Conservation (phyloP, 2,797 vertebrate species). For the Coracias cyanogaster region DNA sequence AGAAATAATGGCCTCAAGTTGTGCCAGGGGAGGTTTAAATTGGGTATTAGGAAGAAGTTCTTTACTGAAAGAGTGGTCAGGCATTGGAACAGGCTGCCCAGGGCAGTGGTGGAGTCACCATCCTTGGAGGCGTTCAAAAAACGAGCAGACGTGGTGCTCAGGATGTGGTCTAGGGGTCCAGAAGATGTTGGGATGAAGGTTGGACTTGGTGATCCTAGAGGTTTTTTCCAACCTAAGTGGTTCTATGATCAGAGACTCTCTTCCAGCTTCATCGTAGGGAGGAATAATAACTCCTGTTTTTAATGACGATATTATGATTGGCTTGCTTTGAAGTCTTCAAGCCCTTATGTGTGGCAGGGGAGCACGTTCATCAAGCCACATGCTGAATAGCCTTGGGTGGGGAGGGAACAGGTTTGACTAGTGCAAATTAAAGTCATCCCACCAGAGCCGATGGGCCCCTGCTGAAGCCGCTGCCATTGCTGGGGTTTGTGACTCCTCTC, state of each 20-base stretch:
- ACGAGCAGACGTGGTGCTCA: too few species aligned
- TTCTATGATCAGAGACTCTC: not conserved
- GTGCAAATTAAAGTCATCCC: not conserved
- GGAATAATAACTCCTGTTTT: not conserved
- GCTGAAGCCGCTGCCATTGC: not conserved
- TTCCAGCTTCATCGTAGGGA: not conserved
- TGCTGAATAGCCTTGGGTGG: not conserved
- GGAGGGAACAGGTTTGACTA: not conserved
- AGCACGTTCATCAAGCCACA: not conserved
- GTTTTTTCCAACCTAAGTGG: too few species aligned
- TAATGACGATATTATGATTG: not conserved
- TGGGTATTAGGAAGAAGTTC: too few species aligned
- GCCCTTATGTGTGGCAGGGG: not conserved
- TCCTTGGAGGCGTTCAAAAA: too few species aligned
- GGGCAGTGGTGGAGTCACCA: too few species aligned
- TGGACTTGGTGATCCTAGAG: too few species aligned
- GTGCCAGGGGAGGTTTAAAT: too few species aligned
- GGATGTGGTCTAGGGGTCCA: too few species aligned
- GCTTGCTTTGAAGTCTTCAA: not conserved
- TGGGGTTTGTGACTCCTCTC: not conserved
- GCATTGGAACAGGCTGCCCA: too few species aligned
- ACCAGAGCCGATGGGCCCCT: not conserved
- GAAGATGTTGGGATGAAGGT: too few species aligned
- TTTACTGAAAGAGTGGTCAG: too few species aligned
- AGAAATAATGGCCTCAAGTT: too few species aligned